A percentile compares a stretch with the other conserved stretches of the same genome.
Evolutionary conservation across 1,140 invertebrate genomes (phyloP).

Genomic region (Tetramorium parvispinum): DNA sequence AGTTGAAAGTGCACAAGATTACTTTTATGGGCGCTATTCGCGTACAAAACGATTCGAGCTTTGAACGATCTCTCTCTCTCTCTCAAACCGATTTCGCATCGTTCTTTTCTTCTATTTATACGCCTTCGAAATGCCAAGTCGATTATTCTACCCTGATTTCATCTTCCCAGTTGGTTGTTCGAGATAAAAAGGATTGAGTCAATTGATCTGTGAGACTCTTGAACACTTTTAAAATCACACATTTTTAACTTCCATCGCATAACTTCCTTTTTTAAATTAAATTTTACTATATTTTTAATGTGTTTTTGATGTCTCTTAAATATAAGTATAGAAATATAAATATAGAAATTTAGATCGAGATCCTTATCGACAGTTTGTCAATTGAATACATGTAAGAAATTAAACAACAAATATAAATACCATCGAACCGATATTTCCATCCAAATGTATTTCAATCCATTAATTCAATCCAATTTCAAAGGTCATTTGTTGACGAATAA

Average conservation of each 20-base stretch:
- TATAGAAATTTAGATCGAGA: background rate
- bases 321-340: background rate
- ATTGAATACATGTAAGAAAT: background rate
- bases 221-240: background rate
- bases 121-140: background rate
- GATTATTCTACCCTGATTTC: constrained; percentile 14
- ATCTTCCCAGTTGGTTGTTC: background rate
- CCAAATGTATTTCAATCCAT: too few species aligned
- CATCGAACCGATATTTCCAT: background rate
- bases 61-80: background rate
- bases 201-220: background rate
- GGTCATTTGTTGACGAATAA: background rate
- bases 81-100: background rate
- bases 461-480: constrained; percentile 18
- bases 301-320: background rate
- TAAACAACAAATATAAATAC: background rate
- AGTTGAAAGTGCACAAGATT: constrained; percentile 47
- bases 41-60: constrained; percentile 18
- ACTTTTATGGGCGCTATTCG: constrained; percentile 27
- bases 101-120: constrained; percentile 16
- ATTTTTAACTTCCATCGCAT: background rate
- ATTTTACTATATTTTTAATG: background rate
- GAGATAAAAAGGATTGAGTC: background rate
- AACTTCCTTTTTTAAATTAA: background rate
- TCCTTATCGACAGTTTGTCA: background rate